phyloP scores from a whole-genome alignment of 2,888 invertebrate species.

The Andrena praecox region DNA sequence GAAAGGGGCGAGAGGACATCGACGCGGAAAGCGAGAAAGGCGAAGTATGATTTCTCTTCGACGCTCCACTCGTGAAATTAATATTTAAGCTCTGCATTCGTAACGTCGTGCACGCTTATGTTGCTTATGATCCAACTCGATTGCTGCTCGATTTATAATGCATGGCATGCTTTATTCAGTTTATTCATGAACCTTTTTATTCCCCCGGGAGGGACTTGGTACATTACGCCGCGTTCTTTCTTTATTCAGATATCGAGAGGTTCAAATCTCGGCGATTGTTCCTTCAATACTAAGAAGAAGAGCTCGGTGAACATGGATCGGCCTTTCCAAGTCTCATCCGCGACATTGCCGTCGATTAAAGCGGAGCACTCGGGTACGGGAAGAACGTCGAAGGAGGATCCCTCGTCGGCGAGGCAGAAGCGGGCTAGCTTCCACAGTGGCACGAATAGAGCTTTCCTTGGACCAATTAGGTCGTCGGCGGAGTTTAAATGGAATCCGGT shows the following conservation, averaged over 20 bases:
- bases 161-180: neutral
- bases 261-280: neutral
- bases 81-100: neutral
- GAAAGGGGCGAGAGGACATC: neutral
- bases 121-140: too few species aligned
- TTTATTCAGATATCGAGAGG: conserved; percentile 8
- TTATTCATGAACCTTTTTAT: neutral
- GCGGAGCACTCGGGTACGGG: conserved; percentile 21
- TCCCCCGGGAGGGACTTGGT: too few species aligned
- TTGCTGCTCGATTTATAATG: neutral
- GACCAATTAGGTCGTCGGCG: conserved; percentile 62
- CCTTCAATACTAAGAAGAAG: conserved; percentile 48
- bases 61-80: neutral
- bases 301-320: conserved; percentile 67
- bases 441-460: conserved; percentile 77
- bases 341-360: conserved; percentile 30
- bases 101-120: neutral
- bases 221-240: neutral
- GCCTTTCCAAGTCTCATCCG: conserved; percentile 12
- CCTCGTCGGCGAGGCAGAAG: conserved; percentile 73
- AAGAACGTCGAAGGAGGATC: conserved; percentile 51
- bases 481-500: conserved; percentile 28
- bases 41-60: neutral
- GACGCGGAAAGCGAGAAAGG: neutral
- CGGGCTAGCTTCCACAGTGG: conserved; percentile 79